These are phyloP conservation scores for Metacarcinus magister DNA, from an alignment of 2,888 invertebrate species.

Conservation along the genomic window DNA sequence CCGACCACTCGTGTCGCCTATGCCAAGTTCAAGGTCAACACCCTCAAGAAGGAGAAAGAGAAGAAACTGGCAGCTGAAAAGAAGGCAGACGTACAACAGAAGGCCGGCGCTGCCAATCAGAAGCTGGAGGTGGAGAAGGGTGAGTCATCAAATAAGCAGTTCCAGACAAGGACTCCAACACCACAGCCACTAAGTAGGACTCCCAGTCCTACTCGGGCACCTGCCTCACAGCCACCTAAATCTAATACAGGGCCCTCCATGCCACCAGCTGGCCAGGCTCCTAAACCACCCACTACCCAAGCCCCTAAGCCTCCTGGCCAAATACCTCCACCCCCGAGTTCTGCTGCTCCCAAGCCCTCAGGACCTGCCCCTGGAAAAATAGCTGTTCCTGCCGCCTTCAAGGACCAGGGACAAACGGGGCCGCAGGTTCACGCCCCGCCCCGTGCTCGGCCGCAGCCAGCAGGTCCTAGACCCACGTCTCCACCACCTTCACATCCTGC, in stretches of 20 bases:
- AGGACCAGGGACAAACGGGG: neutral
- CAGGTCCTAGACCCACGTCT: slow-evolving; percentile 8
- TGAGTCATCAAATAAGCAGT: slow-evolving; percentile 46
- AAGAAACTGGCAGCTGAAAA: slow-evolving; percentile 64
- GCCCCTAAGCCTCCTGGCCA: neutral
- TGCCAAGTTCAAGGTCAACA: slow-evolving; percentile 91
- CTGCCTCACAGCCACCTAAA: neutral
- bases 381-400: slow-evolving; percentile 65
- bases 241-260: neutral
- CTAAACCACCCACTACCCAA: neutral
- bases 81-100: slow-evolving; percentile 69
- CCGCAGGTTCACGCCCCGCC: neutral
- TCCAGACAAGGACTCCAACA: slow-evolving; percentile 66
- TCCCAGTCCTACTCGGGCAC: neutral
- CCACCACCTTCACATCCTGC: slow-evolving; percentile 63
- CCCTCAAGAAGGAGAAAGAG: slow-evolving; percentile 82
- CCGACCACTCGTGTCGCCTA: slow-evolving; percentile 93
- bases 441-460: slow-evolving; percentile 1
- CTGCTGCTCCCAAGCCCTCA: neutral
- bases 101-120: slow-evolving; percentile 72
- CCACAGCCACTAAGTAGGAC: slow-evolving; percentile 30
- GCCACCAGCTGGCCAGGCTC: neutral
- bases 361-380: slow-evolving; percentile 59
- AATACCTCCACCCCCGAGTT: neutral
- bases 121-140: slow-evolving; percentile 59